Evolutionary conservation across 2,888 invertebrate genomes (phyloP), one percentile per base, ranked within the genome.

Genomic region (Dorcus hopei): DNA sequence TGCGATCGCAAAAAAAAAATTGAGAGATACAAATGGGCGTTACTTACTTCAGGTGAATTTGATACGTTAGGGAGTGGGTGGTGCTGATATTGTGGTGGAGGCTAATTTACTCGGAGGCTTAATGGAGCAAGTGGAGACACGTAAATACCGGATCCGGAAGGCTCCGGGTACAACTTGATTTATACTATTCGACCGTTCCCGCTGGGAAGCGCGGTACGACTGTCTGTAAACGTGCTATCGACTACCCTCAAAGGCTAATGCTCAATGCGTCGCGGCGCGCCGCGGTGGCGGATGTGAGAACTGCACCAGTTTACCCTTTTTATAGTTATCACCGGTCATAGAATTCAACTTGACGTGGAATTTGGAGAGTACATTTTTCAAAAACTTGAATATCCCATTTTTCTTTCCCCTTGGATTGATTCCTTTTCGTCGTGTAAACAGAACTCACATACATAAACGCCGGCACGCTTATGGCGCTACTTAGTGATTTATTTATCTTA

Each of bases 271-370:
- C 45, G 45, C 59, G 63, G 61, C 63, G 65, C 71, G 71, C 71
- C 65, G 61, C 67, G 59, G 68, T 58, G 69, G 59, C 65, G 67
- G 69, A 70, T 68, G 68, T 65, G 69, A 55, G 71, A 71, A 70
- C 70, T 70, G 66, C 69, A 61, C 57, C 59, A 61, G 65, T 66
- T 68, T 67, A 65, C 66, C 67, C 67, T 65, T 67, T 71, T 71
- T 71, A 71, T 71, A 70, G 69, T 70, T 71, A 72, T 70, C 70
- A 65, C 67, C 65, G 66, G 62, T 63, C 68, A 62, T 61, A 64
- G 63, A 65, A 69, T 68, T 61, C 65, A 58, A 66, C 65, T 66
- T 70, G 55, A 59, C 56, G 55, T 53, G 56, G 53, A 45, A 45
- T 45, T 45, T n/a, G 23, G 45, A 23, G 6, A 16, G 9, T 45